Conservation (phyloP, 2,888 invertebrate species). For the Eupsilia transversa region DNA sequence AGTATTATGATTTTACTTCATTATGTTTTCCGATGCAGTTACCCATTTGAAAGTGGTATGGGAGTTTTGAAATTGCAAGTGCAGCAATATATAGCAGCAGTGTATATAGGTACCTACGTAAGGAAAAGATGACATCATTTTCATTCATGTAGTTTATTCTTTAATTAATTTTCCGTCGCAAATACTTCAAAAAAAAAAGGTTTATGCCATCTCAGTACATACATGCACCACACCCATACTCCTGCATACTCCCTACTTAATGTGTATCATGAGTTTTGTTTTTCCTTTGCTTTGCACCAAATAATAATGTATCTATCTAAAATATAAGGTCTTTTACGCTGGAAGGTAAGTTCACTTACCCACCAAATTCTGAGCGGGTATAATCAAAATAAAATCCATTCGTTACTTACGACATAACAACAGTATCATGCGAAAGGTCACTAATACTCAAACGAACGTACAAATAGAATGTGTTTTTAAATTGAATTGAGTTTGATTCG, state of each 20-base stretch:
- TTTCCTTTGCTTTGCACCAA: background rate
- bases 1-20: background rate
- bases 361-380: background rate
- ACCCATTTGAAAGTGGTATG: background rate
- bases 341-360: too few relatives aligned
- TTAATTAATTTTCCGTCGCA: background rate
- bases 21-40: background rate
- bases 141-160: background rate
- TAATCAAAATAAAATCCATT: conserved; percentile 8
- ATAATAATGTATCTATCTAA: background rate
- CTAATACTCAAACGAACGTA: conserved; percentile 2
- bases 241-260: background rate
- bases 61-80: background rate
- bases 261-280: background rate
- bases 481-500: conserved; percentile 44
- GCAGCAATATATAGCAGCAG: too few relatives aligned
- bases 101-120: too few relatives aligned
- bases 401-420: background rate
- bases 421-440: conserved; percentile 5
- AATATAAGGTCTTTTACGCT: background rate
- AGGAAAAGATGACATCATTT: background rate
- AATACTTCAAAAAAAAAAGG: too few relatives aligned
- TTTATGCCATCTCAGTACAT: too few relatives aligned
- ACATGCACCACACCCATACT: too few relatives aligned
- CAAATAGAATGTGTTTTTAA: conserved; percentile 48